Base-by-base conservation (phyloP, 2,797 vertebrate genomes). In the Syndactyla subalaris region DNA sequence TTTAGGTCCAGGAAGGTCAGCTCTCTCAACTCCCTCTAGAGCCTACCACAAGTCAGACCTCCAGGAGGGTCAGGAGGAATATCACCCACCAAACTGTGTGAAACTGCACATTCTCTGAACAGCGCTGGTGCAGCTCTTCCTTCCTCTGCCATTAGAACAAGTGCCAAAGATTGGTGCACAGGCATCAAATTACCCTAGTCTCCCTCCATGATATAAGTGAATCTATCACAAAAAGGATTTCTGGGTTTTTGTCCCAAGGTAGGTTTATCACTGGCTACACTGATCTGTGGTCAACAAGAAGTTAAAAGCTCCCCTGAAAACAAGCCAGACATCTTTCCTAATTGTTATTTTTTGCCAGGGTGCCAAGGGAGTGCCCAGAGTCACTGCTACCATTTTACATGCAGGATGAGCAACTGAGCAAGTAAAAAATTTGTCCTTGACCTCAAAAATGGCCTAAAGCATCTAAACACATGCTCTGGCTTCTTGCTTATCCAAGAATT, bases 11-110 rank as follows among this genome's bases (percentile, higher is more conserved):
- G 32, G 39, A 52, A 70, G 36, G 34, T 78, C 67, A 78, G 20
- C 17, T 43, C 32, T 26, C n/a, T 52, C 14, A 49, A 23, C 14
- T 81, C 58, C 32, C 21, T 65, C 18, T n/a, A 48, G 39, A 63
- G 49, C n/a, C 73, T 22, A 27, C 49, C 14, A 30, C 30, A 58
- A 54, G 32, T 23, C n/a, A 51, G 14, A 24, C 6, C 7, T 4
- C 14, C 43, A 52, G 14, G 49, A 52, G 45, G 15, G 21, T 63
- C 32, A 68, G n/a, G 36, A 61, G 15, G 23, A 62, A 19, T 21
- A 52, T 1, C 32, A 41, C 14, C 3, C 55, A n/a, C 12, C 49
- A 52, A 82, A 32, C 24, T 24, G 24, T 1, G 0, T 2, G 2
- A 65, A 76, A 27, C 36, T 9, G 9, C 34, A 8, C 10, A 5